Base-by-base conservation (phyloP, 2,888 invertebrate species). In the Ennomos erosarius region DNA sequence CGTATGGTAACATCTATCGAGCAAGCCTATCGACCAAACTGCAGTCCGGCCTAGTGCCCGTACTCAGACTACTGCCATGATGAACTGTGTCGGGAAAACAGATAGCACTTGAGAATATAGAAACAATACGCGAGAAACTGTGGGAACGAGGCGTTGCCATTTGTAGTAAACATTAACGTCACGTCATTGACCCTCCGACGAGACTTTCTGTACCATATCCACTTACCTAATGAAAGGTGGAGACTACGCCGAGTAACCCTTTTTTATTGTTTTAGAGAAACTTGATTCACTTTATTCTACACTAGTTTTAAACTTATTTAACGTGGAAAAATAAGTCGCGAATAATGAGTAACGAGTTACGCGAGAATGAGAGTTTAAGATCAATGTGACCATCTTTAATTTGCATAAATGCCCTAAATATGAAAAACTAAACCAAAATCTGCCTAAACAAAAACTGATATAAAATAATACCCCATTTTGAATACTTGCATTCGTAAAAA, bases 71-170 rank as follows among this genome's bases (percentile, higher is more conserved):
- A 13, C 48, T 51, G 36, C 42, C 48, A 43, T n/a, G 12, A 11
- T 11, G 38, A 83, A 81, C 71, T 74, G 74, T 79, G 79, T 74
- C 83, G 77, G 69, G 74, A 81, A 79, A 81, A 79, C 76, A 78
- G 73, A 67, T 75, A 75, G 79, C 81, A 82, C 89, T 89, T 89
- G 90, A 87, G 90, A 91, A 86, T 80, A 67, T 70, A 67, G 70
- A 86, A 79, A 91, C 90, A 90, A 90, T 89, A 78, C 85, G 80
- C 83, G 84, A 81, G 89, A 90, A 90, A 90, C 89, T 90, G 89
- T 89, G 90, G 79, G 88, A 91, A 85, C 84, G 88, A 93, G 93
- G 93, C 93, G 93, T 92, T 93, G 91, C 90, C 93, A 85, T 89
- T 84, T 65, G 82, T 90, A 86, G 88, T 92, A 92, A 92, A 92